Evolutionary conservation across 2,888 invertebrate species (phyloP), one percentile per base, ranked within the genome.

Genomic region (Aricia artaxerxes): DNA sequence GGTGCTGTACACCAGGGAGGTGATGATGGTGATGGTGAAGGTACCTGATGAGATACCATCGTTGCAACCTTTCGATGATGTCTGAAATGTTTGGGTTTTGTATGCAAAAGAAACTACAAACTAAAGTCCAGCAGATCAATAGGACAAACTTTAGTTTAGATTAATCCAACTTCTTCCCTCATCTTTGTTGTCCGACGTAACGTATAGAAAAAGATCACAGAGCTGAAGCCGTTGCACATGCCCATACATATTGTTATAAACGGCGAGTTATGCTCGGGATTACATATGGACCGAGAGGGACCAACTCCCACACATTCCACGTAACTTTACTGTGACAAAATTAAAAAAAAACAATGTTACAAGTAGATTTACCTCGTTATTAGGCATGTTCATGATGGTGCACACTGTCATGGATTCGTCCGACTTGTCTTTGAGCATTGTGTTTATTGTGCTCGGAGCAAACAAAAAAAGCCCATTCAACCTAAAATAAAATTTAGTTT

Each of bases 391-490:
- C 72, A 93, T 88, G 4, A 92, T 82, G 0, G 86, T 83, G 73
- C 93, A 94, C 31, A 93, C 86, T 0, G 90, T 91, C 0, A 88
- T 89, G 0, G 83, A 82, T 11, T 85, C 84, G 0, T 84, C 83
- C 2, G 82, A 82, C 1, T 82, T 81, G 1, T 83, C 87, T 7
- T 80, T 86, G 88, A 92, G 87, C 64, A 90, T 87, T 79, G 89
- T 91, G 84, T 93, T 93, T 75, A 93, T 90, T 0, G 91, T 91
- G 82, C 92, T 91, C 0, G 93, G 90, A 0, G 91, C 90, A 78
- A 93, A 89, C 4, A 93, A 83, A 82, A 91, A 93, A 2, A 93
- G 82, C 0, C 93, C 93, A 73, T 93, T 93, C 38, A 93, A 86
- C 76, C 93, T 93, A 84, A 6, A 86, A 60, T 76, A 77, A 73